A percentile compares a stretch with the other conserved stretches of the same genome.
phyloP scores from a whole-genome alignment of 2,888 invertebrate genomes.

The Acrobasis repandana region DNA sequence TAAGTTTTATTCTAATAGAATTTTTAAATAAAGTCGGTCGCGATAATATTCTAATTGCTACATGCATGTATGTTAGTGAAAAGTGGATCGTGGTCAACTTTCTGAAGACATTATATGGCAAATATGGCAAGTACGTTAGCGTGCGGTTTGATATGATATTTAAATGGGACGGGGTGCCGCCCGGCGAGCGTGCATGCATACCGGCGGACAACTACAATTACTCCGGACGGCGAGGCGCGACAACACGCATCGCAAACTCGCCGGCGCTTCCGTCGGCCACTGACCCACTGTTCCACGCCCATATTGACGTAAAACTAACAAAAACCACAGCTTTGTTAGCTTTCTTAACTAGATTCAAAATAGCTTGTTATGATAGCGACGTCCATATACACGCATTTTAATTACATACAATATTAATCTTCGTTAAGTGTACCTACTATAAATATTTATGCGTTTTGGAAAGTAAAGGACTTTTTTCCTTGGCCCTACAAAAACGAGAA shows the following conservation, averaged over 20 bases:
- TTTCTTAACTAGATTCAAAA: too few species aligned
- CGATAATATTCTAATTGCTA: neutral
- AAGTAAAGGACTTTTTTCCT: too few species aligned
- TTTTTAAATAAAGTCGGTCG: neutral
- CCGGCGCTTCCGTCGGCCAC: conserved; percentile 1
- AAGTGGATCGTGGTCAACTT: conserved; percentile 10
- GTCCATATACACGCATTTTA: too few species aligned
- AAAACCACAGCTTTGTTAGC: neutral
- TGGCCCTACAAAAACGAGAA: too few species aligned
- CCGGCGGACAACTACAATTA: conserved; percentile 29
- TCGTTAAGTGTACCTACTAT: too few species aligned
- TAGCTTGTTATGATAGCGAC: too few species aligned
- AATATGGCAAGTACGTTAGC: conserved; percentile 14
- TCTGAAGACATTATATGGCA: conserved; percentile 4
- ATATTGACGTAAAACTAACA: neutral
- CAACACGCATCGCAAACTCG: conserved; percentile 14
- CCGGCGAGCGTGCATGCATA: conserved; percentile 27
- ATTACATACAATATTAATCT: too few species aligned
- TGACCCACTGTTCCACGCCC: conserved; percentile 3
- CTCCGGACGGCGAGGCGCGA: conserved; percentile 28
- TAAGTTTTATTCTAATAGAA: conserved; percentile 37
- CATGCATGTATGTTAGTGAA: neutral
- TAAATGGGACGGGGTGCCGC: conserved; percentile 23
- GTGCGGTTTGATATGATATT: conserved; percentile 23
- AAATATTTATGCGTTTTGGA: too few species aligned